A percentile compares a stretch with the other conserved stretches of the same genome.
These are phyloP conservation scores for Phaonia tiefii DNA, from an alignment of 2,888 invertebrate genomes.

Conservation along the genomic window DNA sequence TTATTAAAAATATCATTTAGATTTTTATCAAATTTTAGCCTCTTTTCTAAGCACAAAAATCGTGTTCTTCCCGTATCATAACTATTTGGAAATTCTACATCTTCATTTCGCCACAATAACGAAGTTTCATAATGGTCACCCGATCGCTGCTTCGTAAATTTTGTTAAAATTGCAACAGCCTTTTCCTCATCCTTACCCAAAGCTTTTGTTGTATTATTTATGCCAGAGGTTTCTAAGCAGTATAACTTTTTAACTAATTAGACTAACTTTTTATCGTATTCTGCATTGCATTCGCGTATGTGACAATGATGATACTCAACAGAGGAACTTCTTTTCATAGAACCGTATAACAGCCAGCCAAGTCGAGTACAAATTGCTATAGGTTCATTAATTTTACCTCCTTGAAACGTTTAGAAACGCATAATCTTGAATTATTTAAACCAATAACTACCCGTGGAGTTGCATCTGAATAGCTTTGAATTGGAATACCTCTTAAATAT, in stretches of 20 bases:
- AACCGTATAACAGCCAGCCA: slow-evolving; percentile 27
- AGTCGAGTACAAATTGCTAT: slow-evolving; percentile 40
- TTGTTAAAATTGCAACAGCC: slow-evolving; percentile 21
- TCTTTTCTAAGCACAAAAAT: slow-evolving; percentile 43
- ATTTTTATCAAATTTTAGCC: slow-evolving; percentile 37
- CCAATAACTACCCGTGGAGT: slow-evolving; percentile 49
- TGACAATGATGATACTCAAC: neutral
- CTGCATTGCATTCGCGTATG: neutral
- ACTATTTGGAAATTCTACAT: slow-evolving; percentile 49
- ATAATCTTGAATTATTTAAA: slow-evolving; percentile 47
- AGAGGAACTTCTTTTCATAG: neutral
- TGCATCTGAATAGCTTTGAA: slow-evolving; percentile 29
- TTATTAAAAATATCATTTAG: slow-evolving; percentile 45
- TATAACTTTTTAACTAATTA: slow-evolving; percentile 16
- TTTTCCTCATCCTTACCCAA: slow-evolving; percentile 19
- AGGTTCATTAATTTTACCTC: slow-evolving; percentile 34
- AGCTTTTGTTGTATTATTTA: neutral
- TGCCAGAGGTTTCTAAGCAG: slow-evolving; percentile 14
- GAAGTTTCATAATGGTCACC: slow-evolving; percentile 46
- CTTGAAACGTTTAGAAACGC: slow-evolving; percentile 36
- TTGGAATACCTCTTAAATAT: slow-evolving; percentile 21
- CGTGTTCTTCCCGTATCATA: slow-evolving; percentile 58
- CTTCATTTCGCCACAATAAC: slow-evolving; percentile 45
- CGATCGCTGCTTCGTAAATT: slow-evolving; percentile 7
- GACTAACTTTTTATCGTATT: slow-evolving; percentile 2